phyloP scores from a whole-genome alignment of 1,140 invertebrate genomes.

The Triops cancriformis region DNA sequence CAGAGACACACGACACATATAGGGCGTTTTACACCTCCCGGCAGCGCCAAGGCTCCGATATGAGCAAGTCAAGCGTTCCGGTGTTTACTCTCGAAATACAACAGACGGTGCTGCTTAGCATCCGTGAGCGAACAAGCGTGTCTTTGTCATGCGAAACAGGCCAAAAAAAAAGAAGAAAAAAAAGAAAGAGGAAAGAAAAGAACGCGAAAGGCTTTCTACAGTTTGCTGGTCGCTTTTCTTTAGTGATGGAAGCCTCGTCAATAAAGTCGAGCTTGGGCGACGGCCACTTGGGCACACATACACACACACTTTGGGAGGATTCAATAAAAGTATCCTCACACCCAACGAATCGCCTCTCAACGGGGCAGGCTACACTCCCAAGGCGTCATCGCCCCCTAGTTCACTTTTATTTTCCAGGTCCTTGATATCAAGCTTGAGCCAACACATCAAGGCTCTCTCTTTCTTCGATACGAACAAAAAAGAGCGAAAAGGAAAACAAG shows the following conservation, averaged over 20 bases:
- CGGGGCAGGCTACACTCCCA: background rate
- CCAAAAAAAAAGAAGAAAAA: background rate
- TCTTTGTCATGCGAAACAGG: background rate
- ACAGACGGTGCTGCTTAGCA: constrained; percentile 8
- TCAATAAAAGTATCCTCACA: background rate
- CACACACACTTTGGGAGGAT: background rate
- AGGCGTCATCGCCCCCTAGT: background rate
- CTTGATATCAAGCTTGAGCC: background rate
- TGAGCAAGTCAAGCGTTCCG: constrained; percentile 5
- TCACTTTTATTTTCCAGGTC: background rate
- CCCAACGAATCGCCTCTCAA: constrained; percentile 1
- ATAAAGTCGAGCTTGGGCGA: constrained; percentile 9
- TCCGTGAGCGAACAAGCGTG: background rate
- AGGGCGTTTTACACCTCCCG: background rate
- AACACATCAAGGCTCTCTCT: background rate
- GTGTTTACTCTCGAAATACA: constrained; percentile 1
- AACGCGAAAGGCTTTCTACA: background rate
- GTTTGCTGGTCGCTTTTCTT: background rate
- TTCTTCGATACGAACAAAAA: background rate
- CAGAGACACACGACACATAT: background rate
- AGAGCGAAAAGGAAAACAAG: background rate
- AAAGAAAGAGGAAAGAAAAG: background rate
- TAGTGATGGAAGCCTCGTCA: constrained; percentile 1
- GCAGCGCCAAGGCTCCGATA: background rate
- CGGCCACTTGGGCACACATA: constrained; percentile 5